A percentile compares a stretch with the other conserved stretches of the same genome.
Evolutionary conservation across 2,113 vertebrate genomes (phyloP).

Genomic region (Emydocephalus ijimae): DNA sequence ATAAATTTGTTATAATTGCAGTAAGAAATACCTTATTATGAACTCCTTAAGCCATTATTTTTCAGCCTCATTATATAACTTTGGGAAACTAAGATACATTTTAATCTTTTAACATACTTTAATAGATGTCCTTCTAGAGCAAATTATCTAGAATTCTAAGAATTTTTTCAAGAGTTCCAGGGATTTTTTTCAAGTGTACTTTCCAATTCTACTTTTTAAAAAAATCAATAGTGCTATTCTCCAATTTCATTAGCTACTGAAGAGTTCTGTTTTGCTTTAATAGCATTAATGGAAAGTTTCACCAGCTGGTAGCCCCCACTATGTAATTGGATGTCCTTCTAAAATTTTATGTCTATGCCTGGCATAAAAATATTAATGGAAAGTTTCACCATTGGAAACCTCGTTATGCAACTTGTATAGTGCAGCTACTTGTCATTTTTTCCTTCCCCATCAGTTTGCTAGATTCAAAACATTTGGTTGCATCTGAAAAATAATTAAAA

Average conservation of each 20-base stretch:
- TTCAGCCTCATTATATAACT: neutral
- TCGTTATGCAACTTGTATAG: neutral
- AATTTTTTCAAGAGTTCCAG: neutral
- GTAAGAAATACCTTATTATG: neutral
- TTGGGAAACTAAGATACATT: neutral
- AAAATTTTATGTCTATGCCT: neutral
- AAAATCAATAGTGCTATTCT: neutral
- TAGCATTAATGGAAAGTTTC: neutral
- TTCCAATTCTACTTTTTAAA: neutral
- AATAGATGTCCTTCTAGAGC: neutral
- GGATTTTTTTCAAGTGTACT: neutral
- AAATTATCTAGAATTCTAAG: slow-evolving; percentile 2
- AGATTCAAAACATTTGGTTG: neutral
- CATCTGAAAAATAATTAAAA: neutral
- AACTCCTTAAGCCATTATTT: neutral
- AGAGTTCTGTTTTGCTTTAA: neutral
- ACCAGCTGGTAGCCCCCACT: neutral
- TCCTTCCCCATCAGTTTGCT: neutral
- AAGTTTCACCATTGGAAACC: neutral
- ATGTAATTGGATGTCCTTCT: neutral
- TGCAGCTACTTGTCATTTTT: neutral
- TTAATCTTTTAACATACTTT: neutral
- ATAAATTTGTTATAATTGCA: neutral
- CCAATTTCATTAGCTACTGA: neutral
- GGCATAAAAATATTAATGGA: neutral